Base-by-base conservation (phyloP, 2,113 vertebrate species). In the Bubalus kerabau region DNA sequence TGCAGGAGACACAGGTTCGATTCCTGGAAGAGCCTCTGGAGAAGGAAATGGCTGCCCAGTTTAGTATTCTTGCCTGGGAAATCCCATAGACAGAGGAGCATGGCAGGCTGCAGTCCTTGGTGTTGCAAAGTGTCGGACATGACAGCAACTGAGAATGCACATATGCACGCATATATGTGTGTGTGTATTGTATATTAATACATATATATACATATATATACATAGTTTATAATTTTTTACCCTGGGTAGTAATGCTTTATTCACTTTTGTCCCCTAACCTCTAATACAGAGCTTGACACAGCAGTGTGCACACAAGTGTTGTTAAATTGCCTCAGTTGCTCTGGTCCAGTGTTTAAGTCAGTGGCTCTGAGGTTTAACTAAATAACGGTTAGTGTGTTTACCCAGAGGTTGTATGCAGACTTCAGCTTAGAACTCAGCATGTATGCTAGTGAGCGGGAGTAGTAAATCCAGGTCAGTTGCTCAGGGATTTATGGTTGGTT, bases 371-470 rank as follows among this genome's bases (percentile, higher is more conserved):
- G 32, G 30, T n/a, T 87, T 87, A n/a, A 26, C 26, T 3, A 24
- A 19, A 17, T n/a, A 9, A 26, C 14, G 6, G 48, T 17, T 32
- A 14, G 1, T 24, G 52, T 19, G 2, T n/a, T 48, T n/a, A 48
- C 26, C 23, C 19, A 15, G 24, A 50, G 1, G 0, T 6, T 24
- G 26, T 4, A 30, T 3, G 14, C 7, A 8, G 21, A 40, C 16
- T 9, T 28, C 5, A 50, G 21, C 43, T 40, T 30, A 43, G 6
- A 24, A 9, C 4, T n/a, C 48, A 23, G 7, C 1, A 2, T 5
- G 13, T 13, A 3, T 13, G 19, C n/a, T 23, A 11, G 3, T 28
- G 14, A 43, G 13, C 0, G 4, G n/a, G 7, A 82, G 2, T 2
- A 1, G 2, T 3, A 21, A 1, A 7, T 28, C 5, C 8, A 21